Evolutionary conservation across 2,797 vertebrate species (phyloP).

Genomic region (Oceanodroma leucorhoa): DNA sequence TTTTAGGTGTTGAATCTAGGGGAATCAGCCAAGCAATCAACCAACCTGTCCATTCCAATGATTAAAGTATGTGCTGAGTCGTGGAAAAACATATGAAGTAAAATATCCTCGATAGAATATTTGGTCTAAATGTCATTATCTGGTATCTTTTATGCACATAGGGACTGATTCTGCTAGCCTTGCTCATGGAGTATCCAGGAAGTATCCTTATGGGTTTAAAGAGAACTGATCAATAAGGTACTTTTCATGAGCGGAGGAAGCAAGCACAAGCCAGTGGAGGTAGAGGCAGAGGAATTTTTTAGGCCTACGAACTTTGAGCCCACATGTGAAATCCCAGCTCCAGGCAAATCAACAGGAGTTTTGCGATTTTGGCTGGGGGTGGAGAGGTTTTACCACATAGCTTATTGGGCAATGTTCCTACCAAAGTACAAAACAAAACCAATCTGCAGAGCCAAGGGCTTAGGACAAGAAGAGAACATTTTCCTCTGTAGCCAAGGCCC

Average conservation of each 20-base stretch:
- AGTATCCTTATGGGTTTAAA: not conserved
- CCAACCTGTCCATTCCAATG: not conserved
- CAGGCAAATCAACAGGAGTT: not conserved
- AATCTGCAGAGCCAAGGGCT: not conserved
- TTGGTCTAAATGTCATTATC: not conserved
- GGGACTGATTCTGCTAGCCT: not conserved
- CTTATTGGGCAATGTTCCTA: not conserved
- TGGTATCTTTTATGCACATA: not conserved
- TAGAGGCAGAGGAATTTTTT: not conserved
- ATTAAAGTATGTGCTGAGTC: not conserved
- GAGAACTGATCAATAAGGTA: not conserved
- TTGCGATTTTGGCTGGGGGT: not conserved
- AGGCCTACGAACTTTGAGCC: not conserved
- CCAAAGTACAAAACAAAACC: not conserved
- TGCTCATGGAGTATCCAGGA: not conserved
- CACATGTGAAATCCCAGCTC: not conserved
- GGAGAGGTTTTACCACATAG: not conserved
- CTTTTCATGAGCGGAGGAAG: not conserved
- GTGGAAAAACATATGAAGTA: not conserved
- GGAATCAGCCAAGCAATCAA: not conserved
- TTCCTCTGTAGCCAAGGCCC: not conserved
- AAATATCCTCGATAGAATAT: not conserved
- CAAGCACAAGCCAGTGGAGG: not conserved
- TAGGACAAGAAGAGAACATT: not conserved
- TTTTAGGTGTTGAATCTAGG: not conserved